Conservation (phyloP, 2,113 vertebrate genomes). For the Otocyon megalotis region DNA sequence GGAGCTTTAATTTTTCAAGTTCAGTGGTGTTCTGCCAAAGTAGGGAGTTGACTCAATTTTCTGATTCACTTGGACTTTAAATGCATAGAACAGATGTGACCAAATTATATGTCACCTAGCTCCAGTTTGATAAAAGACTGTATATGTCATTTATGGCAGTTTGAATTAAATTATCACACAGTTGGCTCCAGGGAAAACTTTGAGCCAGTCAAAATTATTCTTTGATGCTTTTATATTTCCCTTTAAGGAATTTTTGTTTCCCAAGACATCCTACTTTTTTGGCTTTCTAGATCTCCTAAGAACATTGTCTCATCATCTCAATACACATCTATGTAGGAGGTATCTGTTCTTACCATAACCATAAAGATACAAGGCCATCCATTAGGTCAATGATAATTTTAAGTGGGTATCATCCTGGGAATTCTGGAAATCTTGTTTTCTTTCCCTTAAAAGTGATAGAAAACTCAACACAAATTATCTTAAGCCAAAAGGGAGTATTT, state of each 20-base stretch:
- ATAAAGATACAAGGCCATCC: not conserved
- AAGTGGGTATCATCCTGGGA: not conserved
- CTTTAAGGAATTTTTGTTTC: not conserved
- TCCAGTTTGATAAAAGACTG: not conserved
- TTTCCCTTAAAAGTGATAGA: not conserved
- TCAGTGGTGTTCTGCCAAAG: not conserved
- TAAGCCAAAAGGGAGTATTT: not conserved
- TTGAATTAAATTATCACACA: not conserved
- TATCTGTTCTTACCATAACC: not conserved
- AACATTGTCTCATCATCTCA: not conserved
- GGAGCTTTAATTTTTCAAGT: not conserved
- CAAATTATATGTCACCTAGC: not conserved
- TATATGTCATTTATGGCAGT: not conserved
- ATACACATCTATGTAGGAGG: not conserved
- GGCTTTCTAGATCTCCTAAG: not conserved
- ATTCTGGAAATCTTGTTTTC: not conserved
- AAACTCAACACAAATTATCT: not conserved
- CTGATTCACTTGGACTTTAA: constrained; percentile 46
- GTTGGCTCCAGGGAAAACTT: not conserved
- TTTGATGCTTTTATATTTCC: constrained; percentile 15
- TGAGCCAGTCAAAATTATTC: not conserved
- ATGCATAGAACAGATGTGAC: not conserved
- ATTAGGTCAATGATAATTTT: not conserved
- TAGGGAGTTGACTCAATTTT: not conserved
- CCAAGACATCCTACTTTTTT: not conserved